phyloP scores from a whole-genome alignment of 2,113 vertebrate genomes.

The Pterocles gutturalis region DNA sequence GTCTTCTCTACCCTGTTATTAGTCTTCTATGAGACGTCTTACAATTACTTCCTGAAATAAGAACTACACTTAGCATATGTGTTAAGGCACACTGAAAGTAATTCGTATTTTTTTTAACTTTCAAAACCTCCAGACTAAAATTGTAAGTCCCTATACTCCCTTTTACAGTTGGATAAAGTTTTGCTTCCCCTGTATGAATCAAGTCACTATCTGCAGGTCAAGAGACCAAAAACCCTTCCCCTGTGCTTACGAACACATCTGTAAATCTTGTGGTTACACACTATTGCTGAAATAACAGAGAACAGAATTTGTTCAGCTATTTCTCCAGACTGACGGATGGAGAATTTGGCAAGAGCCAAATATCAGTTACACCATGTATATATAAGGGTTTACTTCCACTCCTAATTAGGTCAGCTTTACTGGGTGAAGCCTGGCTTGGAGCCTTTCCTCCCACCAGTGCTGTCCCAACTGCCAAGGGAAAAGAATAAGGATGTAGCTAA shows the following conservation, averaged over 20 bases:
- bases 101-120: background rate
- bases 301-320: background rate
- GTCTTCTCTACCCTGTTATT: background rate
- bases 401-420: background rate
- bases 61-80: background rate
- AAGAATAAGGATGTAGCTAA: background rate
- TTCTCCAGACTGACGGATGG: background rate
- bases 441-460: background rate
- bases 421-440: background rate
- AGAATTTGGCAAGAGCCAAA: background rate
- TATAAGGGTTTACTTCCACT: background rate
- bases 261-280: background rate
- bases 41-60: background rate
- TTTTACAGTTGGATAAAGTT: background rate
- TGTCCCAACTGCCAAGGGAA: background rate
- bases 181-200: background rate
- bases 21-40: background rate
- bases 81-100: background rate
- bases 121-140: background rate
- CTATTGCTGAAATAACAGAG: background rate
- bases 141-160: background rate
- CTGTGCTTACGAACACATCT: background rate
- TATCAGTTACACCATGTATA: background rate
- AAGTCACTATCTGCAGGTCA: background rate
- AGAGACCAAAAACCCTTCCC: background rate